A percentile compares a stretch with the other conserved stretches of the same genome.
These are phyloP conservation scores for Tenthredo notha DNA, from an alignment of 2,888 invertebrate genomes.

Conservation along the genomic window DNA sequence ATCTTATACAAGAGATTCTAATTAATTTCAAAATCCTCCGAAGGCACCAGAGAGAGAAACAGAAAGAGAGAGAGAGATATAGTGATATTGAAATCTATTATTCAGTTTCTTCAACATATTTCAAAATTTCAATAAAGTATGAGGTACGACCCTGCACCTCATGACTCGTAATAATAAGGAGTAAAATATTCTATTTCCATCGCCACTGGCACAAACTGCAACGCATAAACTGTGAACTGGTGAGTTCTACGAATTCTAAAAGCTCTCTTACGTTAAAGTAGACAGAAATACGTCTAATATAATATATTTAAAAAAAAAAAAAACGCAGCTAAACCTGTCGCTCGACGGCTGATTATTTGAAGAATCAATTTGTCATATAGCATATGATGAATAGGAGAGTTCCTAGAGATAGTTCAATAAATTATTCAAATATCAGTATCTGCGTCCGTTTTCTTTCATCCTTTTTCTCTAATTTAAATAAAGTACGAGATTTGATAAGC, in stretches of 20 bases:
- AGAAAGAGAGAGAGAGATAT: neutral
- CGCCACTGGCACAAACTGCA: slow-evolving; percentile 15
- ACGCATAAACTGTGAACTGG: slow-evolving; percentile 6
- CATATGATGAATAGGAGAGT: too few species aligned
- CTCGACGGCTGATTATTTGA: neutral
- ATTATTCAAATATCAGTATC: too few species aligned
- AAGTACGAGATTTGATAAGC: neutral
- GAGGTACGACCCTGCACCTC: neutral
- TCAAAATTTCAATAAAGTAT: slow-evolving; percentile 27
- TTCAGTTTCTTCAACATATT: neutral
- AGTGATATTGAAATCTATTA: slow-evolving; percentile 10
- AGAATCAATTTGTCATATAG: neutral
- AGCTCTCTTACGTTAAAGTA: neutral
- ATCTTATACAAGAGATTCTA: neutral
- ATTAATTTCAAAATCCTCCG: slow-evolving; percentile 2
- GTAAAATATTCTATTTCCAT: slow-evolving; percentile 41
- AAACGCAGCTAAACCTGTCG: neutral
- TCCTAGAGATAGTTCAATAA: too few species aligned
- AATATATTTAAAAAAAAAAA: too few species aligned
- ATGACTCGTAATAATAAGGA: slow-evolving; percentile 5
- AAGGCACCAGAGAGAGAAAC: neutral
- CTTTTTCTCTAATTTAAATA: too few species aligned
- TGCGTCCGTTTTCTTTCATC: too few species aligned
- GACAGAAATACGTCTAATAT: neutral
- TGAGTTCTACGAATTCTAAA: slow-evolving; percentile 33